These are phyloP conservation scores for Camponotus floridanus DNA, from an alignment of 1,140 invertebrate genomes.

Conservation along the genomic window DNA sequence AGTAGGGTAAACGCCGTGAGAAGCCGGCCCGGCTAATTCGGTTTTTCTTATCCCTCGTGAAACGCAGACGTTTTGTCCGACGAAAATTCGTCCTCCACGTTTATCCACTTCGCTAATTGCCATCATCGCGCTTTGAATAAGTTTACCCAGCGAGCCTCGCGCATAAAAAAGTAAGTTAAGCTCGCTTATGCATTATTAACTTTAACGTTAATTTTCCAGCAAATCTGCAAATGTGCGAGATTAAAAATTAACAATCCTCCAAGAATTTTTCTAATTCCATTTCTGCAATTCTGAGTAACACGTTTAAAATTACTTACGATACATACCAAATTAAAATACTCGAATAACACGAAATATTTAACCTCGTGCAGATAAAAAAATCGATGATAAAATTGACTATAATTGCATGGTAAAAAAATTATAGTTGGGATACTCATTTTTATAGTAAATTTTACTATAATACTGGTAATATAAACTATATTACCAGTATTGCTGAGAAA, in stretches of 20 bases:
- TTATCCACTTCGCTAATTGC: slow-evolving; percentile 56
- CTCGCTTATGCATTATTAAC: background rate
- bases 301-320: background rate
- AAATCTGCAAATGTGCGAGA: background rate
- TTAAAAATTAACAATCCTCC: background rate
- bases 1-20: slow-evolving; percentile 36
- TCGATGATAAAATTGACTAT: too few relatives aligned
- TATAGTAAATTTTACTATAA: too few relatives aligned
- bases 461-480: too few relatives aligned
- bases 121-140: slow-evolving; percentile 44
- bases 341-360: too few relatives aligned
- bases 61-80: slow-evolving; percentile 40
- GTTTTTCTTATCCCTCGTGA: slow-evolving; percentile 37
- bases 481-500: too few relatives aligned
- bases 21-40: slow-evolving; percentile 46
- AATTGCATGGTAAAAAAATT: too few relatives aligned
- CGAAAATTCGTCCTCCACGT: slow-evolving; percentile 30
- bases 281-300: background rate
- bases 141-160: background rate
- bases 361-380: too few relatives aligned
- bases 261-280: background rate
- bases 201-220: background rate
- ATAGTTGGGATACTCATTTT: too few relatives aligned
- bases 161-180: background rate
- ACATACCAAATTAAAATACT: background rate